A percentile compares a stretch with the other conserved stretches of the same genome.
phyloP scores from a whole-genome alignment of 1,140 invertebrate species.

The Dreissena rostriformis region DNA sequence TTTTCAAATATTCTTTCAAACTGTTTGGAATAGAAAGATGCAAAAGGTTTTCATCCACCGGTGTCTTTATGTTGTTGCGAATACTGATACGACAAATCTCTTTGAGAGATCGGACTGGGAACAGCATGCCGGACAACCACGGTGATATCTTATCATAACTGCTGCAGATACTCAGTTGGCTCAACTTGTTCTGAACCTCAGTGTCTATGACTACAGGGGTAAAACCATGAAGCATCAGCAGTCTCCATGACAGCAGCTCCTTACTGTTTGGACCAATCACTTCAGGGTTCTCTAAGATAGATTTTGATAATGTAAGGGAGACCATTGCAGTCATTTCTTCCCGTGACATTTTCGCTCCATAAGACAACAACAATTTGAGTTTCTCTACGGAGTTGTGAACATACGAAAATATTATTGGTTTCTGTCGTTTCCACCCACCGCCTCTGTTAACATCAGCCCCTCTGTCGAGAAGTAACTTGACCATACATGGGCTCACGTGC shows the following conservation, averaged over 20 bases:
- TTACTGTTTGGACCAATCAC: conserved; percentile 70
- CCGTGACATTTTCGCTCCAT: conserved; percentile 70
- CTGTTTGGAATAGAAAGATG: conserved; percentile 65
- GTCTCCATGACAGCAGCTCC: conserved; percentile 73
- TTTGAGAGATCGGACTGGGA: conserved; percentile 68
- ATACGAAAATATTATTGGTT: conserved; percentile 76
- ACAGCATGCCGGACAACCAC: conserved; percentile 70
- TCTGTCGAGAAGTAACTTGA: conserved; percentile 71
- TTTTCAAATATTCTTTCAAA: conserved; percentile 71
- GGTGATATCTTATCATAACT: conserved; percentile 73
- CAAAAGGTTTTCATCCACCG: conserved; percentile 68
- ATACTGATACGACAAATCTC: conserved; percentile 71
- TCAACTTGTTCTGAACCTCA: conserved; percentile 65
- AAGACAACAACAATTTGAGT: conserved; percentile 73
- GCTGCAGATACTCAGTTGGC: conserved; percentile 74
- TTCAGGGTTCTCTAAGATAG: conserved; percentile 77
- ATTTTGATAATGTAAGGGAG: conserved; percentile 73
- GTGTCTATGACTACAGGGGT: conserved; percentile 63
- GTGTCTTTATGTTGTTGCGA: conserved; percentile 57
- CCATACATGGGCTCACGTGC: conserved; percentile 64
- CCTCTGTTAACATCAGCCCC: conserved; percentile 76
- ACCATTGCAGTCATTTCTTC: conserved; percentile 77
- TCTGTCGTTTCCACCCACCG: conserved; percentile 75
- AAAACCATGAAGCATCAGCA: conserved; percentile 73
- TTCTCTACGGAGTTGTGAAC: conserved; percentile 77